Conservation (phyloP, 1,140 invertebrate genomes). For the Polyergus mexicanus region DNA sequence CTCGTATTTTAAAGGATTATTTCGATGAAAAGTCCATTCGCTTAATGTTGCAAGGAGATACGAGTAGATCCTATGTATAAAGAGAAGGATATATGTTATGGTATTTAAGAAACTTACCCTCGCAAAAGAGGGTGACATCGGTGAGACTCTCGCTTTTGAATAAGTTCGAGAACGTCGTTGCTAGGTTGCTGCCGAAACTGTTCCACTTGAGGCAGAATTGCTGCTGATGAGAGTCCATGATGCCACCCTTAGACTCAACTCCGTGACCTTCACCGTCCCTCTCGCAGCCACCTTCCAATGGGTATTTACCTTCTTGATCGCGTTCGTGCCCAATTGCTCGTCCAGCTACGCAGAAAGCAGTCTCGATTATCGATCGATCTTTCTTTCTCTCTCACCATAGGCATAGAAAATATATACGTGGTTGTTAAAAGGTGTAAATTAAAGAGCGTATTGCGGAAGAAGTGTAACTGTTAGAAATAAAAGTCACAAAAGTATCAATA, state of each 20-base stretch:
- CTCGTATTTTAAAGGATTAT: not conserved
- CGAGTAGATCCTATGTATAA: not conserved
- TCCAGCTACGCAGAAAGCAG: constrained; percentile 80
- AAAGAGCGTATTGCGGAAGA: not conserved
- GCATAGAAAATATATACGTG: too few species aligned
- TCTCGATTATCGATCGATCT: not conserved
- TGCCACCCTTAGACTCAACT: constrained; percentile 83
- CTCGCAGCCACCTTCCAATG: constrained; percentile 81
- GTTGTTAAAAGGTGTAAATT: not conserved
- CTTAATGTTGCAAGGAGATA: not conserved
- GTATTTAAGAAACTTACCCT: constrained; percentile 89
- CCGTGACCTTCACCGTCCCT: constrained; percentile 82
- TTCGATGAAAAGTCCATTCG: not conserved
- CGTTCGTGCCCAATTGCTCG: constrained; percentile 83
- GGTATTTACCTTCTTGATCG: constrained; percentile 81
- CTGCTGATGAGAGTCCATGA: constrained; percentile 94
- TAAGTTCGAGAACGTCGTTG: constrained; percentile 94
- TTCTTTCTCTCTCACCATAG: not conserved
- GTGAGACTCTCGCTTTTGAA: constrained; percentile 96
- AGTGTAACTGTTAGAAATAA: not conserved
- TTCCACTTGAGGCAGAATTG: constrained; percentile 97
- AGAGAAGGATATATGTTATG: not conserved
- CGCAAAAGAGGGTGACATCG: constrained; percentile 96
- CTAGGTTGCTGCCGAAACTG: constrained; percentile 95
- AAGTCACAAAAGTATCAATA: not conserved